phyloP scores from a whole-genome alignment of 2,797 vertebrate species.

The Coregonus sp. region DNA sequence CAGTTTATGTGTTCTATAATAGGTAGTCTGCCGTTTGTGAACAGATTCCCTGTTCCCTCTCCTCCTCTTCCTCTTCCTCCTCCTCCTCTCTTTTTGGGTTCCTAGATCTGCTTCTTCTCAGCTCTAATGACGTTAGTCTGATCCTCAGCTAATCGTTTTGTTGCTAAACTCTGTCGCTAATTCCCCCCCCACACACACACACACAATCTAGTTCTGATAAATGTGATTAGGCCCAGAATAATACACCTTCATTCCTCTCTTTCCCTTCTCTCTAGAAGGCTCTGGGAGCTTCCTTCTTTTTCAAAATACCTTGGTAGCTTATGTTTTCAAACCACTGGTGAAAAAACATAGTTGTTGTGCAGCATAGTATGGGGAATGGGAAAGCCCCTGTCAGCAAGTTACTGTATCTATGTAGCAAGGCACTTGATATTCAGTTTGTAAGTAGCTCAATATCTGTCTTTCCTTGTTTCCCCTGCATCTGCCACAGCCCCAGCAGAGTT shows the following conservation, averaged over 20 bases:
- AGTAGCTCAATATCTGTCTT: conserved; percentile 2
- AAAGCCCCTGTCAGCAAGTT: neutral
- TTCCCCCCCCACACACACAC: neutral
- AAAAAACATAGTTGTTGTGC: neutral
- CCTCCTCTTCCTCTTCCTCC: neutral
- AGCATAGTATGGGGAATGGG: neutral
- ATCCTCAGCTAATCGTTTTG: neutral
- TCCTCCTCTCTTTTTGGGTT: neutral
- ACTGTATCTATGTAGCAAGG: neutral
- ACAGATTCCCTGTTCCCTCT: neutral
- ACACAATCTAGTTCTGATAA: neutral
- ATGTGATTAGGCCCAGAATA: conserved; percentile 5
- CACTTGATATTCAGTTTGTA: neutral
- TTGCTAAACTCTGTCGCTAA: neutral
- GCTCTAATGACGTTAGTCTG: neutral
- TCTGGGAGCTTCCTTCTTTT: neutral
- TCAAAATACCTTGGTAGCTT: neutral
- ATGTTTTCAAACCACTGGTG: neutral
- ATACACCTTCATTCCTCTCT: neutral
- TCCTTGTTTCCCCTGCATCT: conserved; percentile 5
- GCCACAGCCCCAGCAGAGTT: conserved; percentile 92
- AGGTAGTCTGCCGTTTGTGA: neutral
- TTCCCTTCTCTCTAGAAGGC: neutral
- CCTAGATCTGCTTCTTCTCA: neutral
- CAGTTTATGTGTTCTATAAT: neutral